Evolutionary conservation across 1,140 invertebrate species (phyloP).

Genomic region (Ditylenchus dipsaci): DNA sequence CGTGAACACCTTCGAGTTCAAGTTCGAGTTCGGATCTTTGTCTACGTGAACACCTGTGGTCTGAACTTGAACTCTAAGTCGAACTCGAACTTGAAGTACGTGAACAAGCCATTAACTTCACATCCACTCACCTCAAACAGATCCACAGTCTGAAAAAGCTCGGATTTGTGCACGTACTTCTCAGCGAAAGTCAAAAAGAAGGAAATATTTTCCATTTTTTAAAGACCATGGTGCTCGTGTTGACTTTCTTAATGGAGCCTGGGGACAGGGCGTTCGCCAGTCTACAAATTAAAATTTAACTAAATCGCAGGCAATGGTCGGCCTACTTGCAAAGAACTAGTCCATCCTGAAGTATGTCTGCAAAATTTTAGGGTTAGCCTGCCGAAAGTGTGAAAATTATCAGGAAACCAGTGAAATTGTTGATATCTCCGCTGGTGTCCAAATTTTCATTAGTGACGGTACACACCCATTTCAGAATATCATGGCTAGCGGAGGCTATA

Average conservation of each 20-base stretch:
- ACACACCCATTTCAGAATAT: not conserved
- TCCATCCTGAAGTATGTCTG: slow-evolving; percentile 45
- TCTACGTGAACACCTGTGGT: no score
- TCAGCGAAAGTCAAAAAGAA: slow-evolving; percentile 50
- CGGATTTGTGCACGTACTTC: slow-evolving; percentile 44
- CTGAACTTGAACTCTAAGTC: no score
- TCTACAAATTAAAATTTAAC: slow-evolving; percentile 25
- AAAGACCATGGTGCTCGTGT: slow-evolving; percentile 50
- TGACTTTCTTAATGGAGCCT: slow-evolving; percentile 49
- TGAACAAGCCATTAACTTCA: no score
- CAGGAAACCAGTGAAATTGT: slow-evolving; percentile 22
- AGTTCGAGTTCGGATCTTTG: no score
- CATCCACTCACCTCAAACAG: slow-evolving; percentile 31
- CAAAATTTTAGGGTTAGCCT: slow-evolving; percentile 43
- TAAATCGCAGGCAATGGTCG: slow-evolving; percentile 6
- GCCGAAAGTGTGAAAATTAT: no score
- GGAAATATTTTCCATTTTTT: slow-evolving; percentile 56
- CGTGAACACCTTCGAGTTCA: no score
- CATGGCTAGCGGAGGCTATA: not conserved
- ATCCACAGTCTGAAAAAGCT: slow-evolving; percentile 55
- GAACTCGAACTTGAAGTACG: no score
- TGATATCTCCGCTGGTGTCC: slow-evolving; percentile 1
- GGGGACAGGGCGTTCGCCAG: slow-evolving; percentile 46
- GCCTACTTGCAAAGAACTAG: slow-evolving; percentile 43
- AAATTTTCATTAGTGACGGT: not conserved